These are phyloP conservation scores for Serilophus lunatus DNA, from an alignment of 2,113 vertebrate species.

Conservation along the genomic window DNA sequence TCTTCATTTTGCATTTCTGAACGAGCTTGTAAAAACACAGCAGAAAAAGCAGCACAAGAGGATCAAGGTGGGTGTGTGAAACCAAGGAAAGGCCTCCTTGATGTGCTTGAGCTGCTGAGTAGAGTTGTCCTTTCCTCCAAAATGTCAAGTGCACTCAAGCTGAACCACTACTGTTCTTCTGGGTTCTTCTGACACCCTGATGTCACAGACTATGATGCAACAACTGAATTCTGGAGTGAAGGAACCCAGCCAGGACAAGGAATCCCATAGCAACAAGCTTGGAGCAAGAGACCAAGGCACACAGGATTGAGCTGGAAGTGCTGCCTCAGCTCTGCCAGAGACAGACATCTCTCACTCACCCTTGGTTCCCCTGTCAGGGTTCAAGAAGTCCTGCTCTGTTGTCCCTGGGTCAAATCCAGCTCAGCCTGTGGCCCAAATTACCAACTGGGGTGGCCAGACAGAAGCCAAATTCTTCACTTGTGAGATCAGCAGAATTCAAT, in stretches of 20 bases:
- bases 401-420: not conserved
- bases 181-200: not conserved
- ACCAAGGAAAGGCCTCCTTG: not conserved
- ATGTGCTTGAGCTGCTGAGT: not conserved
- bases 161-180: not conserved
- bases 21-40: not conserved
- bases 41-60: not conserved
- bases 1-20: not conserved
- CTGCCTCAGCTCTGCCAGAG: not conserved
- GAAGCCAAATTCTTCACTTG: not conserved
- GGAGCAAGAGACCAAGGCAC: not conserved
- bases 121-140: not conserved
- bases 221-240: not conserved
- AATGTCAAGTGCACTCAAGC: not conserved
- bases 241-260: not conserved
- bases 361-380: not conserved
- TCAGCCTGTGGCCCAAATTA: not conserved
- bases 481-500: not conserved
- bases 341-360: not conserved
- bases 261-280: not conserved
- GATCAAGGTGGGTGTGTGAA: not conserved
- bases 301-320: not conserved
- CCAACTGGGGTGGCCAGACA: not conserved
- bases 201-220: not conserved
- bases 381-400: not conserved